phyloP scores from a whole-genome alignment of 1,140 invertebrate genomes.

The Drosophila melanica region DNA sequence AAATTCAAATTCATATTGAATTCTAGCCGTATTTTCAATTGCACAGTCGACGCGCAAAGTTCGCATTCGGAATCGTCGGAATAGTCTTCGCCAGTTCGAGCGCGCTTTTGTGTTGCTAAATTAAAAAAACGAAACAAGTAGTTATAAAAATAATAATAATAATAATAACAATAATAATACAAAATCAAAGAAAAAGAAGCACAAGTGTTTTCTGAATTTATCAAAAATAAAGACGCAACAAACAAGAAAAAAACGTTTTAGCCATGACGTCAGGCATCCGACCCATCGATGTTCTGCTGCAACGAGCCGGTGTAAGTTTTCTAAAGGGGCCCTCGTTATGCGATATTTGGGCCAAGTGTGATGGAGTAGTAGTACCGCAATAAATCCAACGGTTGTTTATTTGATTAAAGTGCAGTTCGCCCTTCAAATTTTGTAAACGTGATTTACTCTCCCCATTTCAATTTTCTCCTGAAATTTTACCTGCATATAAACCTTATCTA shows the following conservation, averaged over 20 bases:
- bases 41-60: slow-evolving; percentile 70
- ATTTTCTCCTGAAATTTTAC: not conserved
- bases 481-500: slow-evolving; percentile 1
- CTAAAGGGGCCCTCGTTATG: slow-evolving; percentile 17
- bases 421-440: not conserved
- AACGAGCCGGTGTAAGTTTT: slow-evolving; percentile 80
- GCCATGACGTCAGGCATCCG: slow-evolving; percentile 70
- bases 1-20: slow-evolving; percentile 79
- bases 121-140: slow-evolving; percentile 15
- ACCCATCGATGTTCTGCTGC: slow-evolving; percentile 77
- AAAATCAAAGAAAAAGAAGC: slow-evolving; percentile 21
- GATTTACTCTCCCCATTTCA: not conserved
- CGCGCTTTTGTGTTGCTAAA: slow-evolving; percentile 36
- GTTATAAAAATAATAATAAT: slow-evolving; percentile 15
- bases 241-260: slow-evolving; percentile 12
- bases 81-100: slow-evolving; percentile 8
- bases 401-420: not conserved
- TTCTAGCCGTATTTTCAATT: slow-evolving; percentile 75
- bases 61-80: slow-evolving; percentile 37
- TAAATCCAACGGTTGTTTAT: not conserved
- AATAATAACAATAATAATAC: slow-evolving; percentile 20
- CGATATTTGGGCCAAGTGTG: slow-evolving; percentile 62
- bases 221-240: not conserved
- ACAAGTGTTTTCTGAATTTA: slow-evolving; percentile 21
- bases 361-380: slow-evolving; percentile 20